Evolutionary conservation across 1,140 invertebrate genomes (phyloP), one percentile per base, ranked within the genome.

Genomic region (Wasmannia auropunctata): DNA sequence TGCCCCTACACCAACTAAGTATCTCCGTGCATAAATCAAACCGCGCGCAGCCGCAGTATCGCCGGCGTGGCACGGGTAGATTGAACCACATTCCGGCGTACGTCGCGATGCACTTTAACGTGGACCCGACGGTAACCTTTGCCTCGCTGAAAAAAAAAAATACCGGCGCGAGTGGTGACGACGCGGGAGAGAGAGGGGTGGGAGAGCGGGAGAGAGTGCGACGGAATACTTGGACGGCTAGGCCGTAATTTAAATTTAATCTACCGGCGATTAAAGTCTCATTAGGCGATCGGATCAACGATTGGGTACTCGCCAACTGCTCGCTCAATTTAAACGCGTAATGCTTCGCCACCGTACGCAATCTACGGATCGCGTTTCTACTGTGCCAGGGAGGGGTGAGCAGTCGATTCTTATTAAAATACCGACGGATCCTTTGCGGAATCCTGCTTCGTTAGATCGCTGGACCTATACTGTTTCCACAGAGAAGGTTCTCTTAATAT

Each of bases 241-340:
- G 69, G 63, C 70, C 28, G 67, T 85, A 74, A 85, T 80, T 87
- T 85, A 72, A 70, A 84, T 89, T 90, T 75, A 75, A 81, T 87
- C 56, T 62, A 67, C 43, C 28, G 40, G 22, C 87, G 87, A 90
- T 90, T 90, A 90, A 85, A 85, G 54, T 75, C 74, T 89, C 75
- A 70, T 89, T 81, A 89, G 74, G 87, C 72, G 79, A 84, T 83
- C 63, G 72, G 63, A 88, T 72, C 79, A 72, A 86, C 63, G 72
- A 81, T 72, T 28, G 63, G 63, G 34, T 75, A 49, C 60, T 83
- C 63, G 87, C 49, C 31, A 58, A 58, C 69, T 58, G 60, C 70
- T 58, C 25, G 58, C 34, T 51, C 75, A 49, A 75, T 88, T 86
- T 81, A 74, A 88, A 86, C 62, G 76, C 49, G 58, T 56, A 79